Percentiles rank a stretch among this genome's conserved stretches.
These are phyloP conservation scores for Vandiemenella viatica DNA, from an alignment of 2,888 invertebrate species.

Conservation along the genomic window DNA sequence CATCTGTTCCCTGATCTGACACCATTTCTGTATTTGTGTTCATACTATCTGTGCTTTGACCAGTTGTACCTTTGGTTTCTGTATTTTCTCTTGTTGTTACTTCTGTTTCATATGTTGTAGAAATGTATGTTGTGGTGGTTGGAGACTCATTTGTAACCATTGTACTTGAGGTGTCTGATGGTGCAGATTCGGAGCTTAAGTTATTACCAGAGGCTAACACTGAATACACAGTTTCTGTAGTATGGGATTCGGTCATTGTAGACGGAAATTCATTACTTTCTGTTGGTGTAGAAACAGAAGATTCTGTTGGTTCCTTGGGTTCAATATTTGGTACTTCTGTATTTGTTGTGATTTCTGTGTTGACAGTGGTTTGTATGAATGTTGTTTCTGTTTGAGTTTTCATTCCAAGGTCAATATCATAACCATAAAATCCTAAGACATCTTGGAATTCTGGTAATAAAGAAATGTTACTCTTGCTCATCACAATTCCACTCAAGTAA, in stretches of 20 bases:
- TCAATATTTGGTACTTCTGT: too few species aligned
- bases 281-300: too few species aligned
- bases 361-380: too few species aligned
- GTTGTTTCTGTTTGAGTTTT: too few species aligned
- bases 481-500: constrained; percentile 61
- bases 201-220: too few species aligned
- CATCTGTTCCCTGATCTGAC: background rate
- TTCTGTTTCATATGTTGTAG: background rate
- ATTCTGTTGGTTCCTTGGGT: too few species aligned
- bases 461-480: constrained; percentile 63
- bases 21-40: constrained; percentile 1
- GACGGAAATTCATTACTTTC: background rate
- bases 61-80: constrained; percentile 2
- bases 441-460: constrained; percentile 58
- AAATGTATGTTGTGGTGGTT: constrained; percentile 9
- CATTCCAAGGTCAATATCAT: constrained; percentile 42
- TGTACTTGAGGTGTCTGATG: constrained; percentile 4
- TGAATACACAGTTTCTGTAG: constrained; percentile 20
- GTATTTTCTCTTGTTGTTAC: constrained; percentile 14
- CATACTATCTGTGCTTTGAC: background rate
- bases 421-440: constrained; percentile 63
- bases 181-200: too few species aligned
- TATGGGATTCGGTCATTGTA: constrained; percentile 9
- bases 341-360: too few species aligned
- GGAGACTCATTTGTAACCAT: constrained; percentile 14